These are phyloP conservation scores for Battus philenor DNA, from an alignment of 1,140 invertebrate genomes.

Conservation along the genomic window DNA sequence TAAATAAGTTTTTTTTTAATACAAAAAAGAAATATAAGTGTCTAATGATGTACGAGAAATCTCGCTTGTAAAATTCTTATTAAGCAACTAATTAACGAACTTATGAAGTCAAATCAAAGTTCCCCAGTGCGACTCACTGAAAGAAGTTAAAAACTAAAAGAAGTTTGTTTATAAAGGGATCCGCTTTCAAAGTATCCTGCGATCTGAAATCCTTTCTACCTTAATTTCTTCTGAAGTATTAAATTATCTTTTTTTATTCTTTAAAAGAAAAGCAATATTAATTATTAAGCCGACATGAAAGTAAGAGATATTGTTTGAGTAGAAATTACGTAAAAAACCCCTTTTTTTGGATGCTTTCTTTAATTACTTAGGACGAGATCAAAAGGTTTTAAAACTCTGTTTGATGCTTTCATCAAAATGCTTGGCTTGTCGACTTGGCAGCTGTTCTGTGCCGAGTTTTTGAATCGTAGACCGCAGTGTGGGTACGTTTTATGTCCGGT, in stretches of 20 bases:
- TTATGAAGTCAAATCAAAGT: slow-evolving; percentile 11
- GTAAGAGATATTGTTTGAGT: slow-evolving; percentile 12
- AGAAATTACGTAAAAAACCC: slow-evolving; percentile 1
- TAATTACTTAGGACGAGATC: slow-evolving; percentile 15
- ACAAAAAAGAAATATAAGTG: no score
- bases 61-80: slow-evolving; percentile 6
- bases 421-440: no score
- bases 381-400: slow-evolving; percentile 2
- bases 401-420: not conserved
- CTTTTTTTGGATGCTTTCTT: slow-evolving; percentile 7
- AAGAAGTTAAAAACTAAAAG: slow-evolving; percentile 7
- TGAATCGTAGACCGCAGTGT: no score
- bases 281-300: slow-evolving; percentile 12
- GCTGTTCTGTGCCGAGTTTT: no score
- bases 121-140: not conserved
- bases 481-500: no score
- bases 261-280: slow-evolving; percentile 8
- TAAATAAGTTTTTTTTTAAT: no score
- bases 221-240: slow-evolving; percentile 4
- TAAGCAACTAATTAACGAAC: slow-evolving; percentile 10
- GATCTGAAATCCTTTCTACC: not conserved
- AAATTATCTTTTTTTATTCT: not conserved
- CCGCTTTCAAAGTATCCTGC: not conserved
- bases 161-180: slow-evolving; percentile 11
- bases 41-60: no score